phyloP scores from a whole-genome alignment of 1,140 invertebrate genomes.

The Aphaenogaster rudis region DNA sequence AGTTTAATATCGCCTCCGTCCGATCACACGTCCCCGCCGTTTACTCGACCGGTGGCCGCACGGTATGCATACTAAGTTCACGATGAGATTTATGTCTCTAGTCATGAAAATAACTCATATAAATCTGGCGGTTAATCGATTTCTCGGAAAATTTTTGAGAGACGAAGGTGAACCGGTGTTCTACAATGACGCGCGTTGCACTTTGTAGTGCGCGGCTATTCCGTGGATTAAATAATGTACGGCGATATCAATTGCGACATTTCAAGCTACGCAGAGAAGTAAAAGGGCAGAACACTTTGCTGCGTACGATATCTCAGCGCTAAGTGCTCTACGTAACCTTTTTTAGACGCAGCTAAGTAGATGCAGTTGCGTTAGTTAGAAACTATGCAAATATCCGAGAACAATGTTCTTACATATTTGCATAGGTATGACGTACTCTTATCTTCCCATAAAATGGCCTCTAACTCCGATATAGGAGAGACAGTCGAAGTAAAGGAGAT shows the following conservation, averaged over 20 bases:
- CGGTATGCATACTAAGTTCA: constrained; percentile 74
- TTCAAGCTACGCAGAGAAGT: constrained; percentile 15
- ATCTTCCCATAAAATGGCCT: constrained; percentile 20
- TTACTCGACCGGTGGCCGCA: constrained; percentile 43
- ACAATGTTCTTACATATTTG: constrained; percentile 54
- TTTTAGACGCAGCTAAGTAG: constrained; percentile 39
- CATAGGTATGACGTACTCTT: constrained; percentile 43
- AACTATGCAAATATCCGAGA: constrained; percentile 57
- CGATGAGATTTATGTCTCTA: constrained; percentile 69
- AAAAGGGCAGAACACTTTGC: constrained; percentile 30
- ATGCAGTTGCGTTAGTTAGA: constrained; percentile 48
- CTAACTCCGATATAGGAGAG: constrained; percentile 3
- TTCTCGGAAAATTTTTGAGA: constrained; percentile 51
- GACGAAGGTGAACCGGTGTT: constrained; percentile 28
- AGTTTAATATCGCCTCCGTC: constrained; percentile 66
- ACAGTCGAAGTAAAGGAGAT: constrained; percentile 11
- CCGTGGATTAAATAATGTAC: constrained; percentile 27
- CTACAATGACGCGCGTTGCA: constrained; percentile 4
- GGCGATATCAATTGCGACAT: constrained; percentile 43
- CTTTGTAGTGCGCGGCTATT: neutral
- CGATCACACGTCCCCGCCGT: constrained; percentile 72
- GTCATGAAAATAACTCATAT: constrained; percentile 22
- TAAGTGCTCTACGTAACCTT: constrained; percentile 36
- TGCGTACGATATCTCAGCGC: constrained; percentile 15
- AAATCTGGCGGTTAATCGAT: constrained; percentile 70